Evolutionary conservation across 2,888 invertebrate genomes (phyloP).

Genomic region (Himalopsyche kuldschensis): DNA sequence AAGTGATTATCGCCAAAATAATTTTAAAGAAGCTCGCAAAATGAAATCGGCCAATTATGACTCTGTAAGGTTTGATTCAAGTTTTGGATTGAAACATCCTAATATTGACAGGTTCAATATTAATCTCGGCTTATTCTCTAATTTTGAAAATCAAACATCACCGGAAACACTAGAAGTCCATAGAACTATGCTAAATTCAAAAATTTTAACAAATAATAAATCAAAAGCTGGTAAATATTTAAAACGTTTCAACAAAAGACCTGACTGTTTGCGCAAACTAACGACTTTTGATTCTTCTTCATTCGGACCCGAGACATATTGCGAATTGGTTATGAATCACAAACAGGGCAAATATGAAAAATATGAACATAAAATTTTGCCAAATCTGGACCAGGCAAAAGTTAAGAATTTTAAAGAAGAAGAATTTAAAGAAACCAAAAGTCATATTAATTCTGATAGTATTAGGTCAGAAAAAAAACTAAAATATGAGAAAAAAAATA

Average conservation of each 20-base stretch:
- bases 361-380: background rate
- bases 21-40: background rate
- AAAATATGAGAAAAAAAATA: background rate
- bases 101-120: background rate
- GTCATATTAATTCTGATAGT: background rate
- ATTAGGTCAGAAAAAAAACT: background rate
- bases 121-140: background rate
- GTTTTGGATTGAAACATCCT: background rate
- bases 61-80: background rate
- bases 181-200: background rate
- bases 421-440: background rate
- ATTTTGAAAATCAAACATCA: background rate
- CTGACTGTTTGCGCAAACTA: background rate
- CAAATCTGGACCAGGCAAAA: background rate
- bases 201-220: background rate
- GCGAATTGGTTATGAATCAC: background rate
- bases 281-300: background rate
- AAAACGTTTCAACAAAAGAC: background rate
- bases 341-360: background rate
- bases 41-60: background rate
- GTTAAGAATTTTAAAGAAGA: background rate
- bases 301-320: constrained; percentile 16
- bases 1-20: background rate
- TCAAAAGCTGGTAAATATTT: background rate
- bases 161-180: background rate